These are phyloP conservation scores for Saxicola maurus DNA, from an alignment of 2,797 vertebrate genomes.

Conservation along the genomic window DNA sequence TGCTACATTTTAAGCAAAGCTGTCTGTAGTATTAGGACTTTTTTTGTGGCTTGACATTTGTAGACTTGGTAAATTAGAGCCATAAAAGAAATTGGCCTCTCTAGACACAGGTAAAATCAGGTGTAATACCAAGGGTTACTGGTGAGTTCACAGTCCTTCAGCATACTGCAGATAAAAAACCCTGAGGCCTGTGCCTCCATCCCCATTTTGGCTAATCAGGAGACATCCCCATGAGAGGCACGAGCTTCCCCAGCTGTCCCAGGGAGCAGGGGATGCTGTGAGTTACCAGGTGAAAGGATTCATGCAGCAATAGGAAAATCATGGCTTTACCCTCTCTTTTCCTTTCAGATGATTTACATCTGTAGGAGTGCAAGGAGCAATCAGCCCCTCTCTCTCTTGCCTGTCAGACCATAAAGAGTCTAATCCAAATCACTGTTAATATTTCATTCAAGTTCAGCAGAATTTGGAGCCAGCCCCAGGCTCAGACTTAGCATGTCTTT, in stretches of 20 bases:
- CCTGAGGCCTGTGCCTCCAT: background rate
- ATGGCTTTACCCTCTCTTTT: background rate
- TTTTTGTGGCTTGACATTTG: conserved; percentile 36
- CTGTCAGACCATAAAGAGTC: background rate
- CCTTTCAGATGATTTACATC: conserved; percentile 14
- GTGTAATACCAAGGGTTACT: background rate
- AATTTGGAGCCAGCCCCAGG: conserved; percentile 44
- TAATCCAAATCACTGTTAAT: conserved; percentile 51
- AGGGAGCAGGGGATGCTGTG: background rate
- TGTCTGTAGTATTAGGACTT: background rate
- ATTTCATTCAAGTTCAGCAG: conserved; percentile 20
- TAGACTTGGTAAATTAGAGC: conserved; percentile 20
- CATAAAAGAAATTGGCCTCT: background rate
- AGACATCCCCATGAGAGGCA: background rate
- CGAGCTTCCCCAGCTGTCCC: background rate
- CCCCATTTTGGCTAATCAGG: background rate
- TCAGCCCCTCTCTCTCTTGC: conserved; percentile 13
- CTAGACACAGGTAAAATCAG: conserved; percentile 5
- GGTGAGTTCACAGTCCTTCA: background rate
- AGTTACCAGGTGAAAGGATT: background rate
- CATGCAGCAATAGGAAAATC: background rate
- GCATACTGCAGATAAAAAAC: background rate
- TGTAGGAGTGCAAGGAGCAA: background rate
- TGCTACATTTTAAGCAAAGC: conserved; percentile 26
- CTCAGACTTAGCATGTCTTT: conserved; percentile 41